phyloP scores from a whole-genome alignment of 2,797 vertebrate species.

The Hapalemur alaotrensis region DNA sequence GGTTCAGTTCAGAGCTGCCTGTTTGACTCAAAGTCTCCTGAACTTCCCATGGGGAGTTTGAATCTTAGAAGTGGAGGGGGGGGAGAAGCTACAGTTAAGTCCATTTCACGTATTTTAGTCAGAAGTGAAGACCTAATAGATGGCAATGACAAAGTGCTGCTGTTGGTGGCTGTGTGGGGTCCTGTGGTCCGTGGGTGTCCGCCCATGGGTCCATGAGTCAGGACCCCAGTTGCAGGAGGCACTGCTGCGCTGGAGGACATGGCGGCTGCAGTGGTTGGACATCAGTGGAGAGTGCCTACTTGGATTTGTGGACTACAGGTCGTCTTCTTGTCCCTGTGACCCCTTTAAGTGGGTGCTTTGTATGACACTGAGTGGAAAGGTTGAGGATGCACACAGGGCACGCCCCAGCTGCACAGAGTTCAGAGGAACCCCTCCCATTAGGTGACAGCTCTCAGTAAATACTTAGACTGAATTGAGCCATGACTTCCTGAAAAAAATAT shows the following conservation, averaged over 20 bases:
- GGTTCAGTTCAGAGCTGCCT: not conserved
- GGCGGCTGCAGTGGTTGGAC: not conserved
- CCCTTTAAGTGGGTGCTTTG: not conserved
- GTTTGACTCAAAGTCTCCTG: not conserved
- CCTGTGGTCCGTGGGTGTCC: not conserved
- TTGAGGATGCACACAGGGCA: too few species aligned
- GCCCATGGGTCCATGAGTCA: accelerated
- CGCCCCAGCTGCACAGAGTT: not conserved
- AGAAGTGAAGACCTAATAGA: not conserved
- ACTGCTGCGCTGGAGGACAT: not conserved
- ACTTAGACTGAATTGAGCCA: not conserved
- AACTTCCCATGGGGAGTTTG: not conserved
- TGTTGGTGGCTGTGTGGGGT: not conserved
- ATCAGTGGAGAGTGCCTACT: too few species aligned
- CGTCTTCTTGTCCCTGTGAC: not conserved
- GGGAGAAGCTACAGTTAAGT: not conserved
- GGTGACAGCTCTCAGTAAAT: not conserved
- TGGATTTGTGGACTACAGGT: accelerated
- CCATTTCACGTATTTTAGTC: not conserved
- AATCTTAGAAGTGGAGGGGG: not conserved
- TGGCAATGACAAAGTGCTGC: not conserved
- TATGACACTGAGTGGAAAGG: not conserved
- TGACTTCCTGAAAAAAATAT: not conserved
- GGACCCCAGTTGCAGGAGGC: not conserved
- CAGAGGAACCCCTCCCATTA: not conserved